Evolutionary conservation across 2,888 invertebrate species (phyloP).

Genomic region (Microctonus brassicae): DNA sequence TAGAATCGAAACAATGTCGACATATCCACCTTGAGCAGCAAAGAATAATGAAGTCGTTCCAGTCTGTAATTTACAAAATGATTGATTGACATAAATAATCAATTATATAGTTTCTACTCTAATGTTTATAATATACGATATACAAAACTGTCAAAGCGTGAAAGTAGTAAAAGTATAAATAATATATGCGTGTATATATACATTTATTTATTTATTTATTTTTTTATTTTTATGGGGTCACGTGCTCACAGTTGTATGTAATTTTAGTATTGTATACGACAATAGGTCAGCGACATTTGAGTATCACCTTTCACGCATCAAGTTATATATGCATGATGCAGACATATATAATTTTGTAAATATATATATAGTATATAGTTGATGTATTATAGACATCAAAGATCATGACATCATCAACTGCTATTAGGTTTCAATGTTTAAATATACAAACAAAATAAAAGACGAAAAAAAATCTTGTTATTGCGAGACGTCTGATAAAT

Average conservation of each 20-base stretch:
- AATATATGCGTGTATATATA: background rate
- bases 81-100: conserved; percentile 9
- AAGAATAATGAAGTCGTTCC: conserved; percentile 95
- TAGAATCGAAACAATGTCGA: conserved; percentile 84
- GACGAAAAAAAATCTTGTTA: too few relatives aligned
- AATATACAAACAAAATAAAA: too few relatives aligned
- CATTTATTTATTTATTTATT: background rate
- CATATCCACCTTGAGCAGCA: conserved; percentile 92
- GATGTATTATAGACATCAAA: background rate
- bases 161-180: background rate
- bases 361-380: background rate
- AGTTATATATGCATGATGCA: background rate
- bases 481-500: too few relatives aligned
- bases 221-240: background rate
- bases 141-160: background rate
- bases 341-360: background rate
- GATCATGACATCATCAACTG: background rate
- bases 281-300: background rate
- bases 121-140: too few relatives aligned
- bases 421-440: too few relatives aligned
- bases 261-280: background rate
- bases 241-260: background rate
- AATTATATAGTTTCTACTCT: background rate
- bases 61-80: conserved; percentile 74
- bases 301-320: background rate